Base-by-base conservation (phyloP, 23 tunicate species). In the Corella eumyota region DNA sequence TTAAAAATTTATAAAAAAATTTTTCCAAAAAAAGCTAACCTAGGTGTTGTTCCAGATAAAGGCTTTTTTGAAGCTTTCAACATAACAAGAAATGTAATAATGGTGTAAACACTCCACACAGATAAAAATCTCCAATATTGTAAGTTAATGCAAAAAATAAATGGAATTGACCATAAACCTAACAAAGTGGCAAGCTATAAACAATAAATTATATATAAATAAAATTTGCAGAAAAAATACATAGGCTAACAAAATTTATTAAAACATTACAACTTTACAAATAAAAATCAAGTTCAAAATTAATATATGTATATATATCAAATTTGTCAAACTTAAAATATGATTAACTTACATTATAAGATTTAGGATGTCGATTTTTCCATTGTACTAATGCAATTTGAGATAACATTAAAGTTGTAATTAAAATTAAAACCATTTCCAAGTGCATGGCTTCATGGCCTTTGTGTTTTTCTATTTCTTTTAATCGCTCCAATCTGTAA, bases 381-480 rank as follows among this genome's bases (percentile, higher is more conserved):
- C 95, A 85, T 65, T 77, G 85, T 0, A 77, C 85, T 38, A 85
- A 71, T 13, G 71, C 79, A 66, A 85, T 71, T 61, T 85, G 95
- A 31, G 95, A 80, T 13, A 77, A 65, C 21, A 71, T 29, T 1
- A 85, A 51, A 13, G 95, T 85, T 24, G 34, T 32, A 31, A 85
- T 65, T n/a, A 85, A 64, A 50, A 85, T 77, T 5, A 85, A 47
- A 31, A 77, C 54, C 95, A 85, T 85, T 51, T 85, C 95, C 15
- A 79, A 46, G 61, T 85, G 95, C 95, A 85, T 85, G 0, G 85
- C 50, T 47, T 85, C 95, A 77, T 85, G 95, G 36, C 95, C 95
- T 69, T 76, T 70, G 34, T 85, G 95, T 50, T 85, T 79, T 30
- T 70, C 70, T 33, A 71, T 45, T 29, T 71, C 66, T 30, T 59